Base-by-base conservation (phyloP, 2,797 vertebrate species). In the Ceyx erithaca region DNA sequence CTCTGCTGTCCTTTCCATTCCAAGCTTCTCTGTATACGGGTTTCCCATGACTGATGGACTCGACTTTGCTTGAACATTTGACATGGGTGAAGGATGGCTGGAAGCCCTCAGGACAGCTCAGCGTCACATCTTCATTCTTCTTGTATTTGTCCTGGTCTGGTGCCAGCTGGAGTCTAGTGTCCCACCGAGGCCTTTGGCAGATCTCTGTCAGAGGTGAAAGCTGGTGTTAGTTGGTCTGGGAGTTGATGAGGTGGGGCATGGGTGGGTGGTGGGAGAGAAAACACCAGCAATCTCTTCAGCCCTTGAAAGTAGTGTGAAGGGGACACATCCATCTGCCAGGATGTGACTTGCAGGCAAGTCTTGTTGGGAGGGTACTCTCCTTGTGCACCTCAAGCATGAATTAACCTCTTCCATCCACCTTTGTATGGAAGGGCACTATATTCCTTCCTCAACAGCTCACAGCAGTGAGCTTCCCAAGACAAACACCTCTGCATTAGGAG, bases 31-130 rank as follows among this genome's bases (percentile, higher is more conserved):
- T 40, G 20, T 59, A 3, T 1, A 28, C 12, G 43, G 8, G 23
- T 11, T 59, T 78, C 20, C 52, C 1, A 0, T 0, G 0, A 5
- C 0, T 26, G 13, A 3, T 1, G 8, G 8, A 1, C 51, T 28
- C 45, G 4, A 18, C 9, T 43, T 55, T 2, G 0, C 68, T 14
- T 0, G 1, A 3, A 54, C 94, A 92, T 67, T 62, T 83, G 46
- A 78, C 1, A 0, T 9, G 2, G 6, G 43, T 49, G 69, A 80
- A 89, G 57, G 61, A 8, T 5, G 73, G 37, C 21, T 73, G 80
- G 9, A 78, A 63, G 67, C 73, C 81, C 0, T 35, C 11, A 6
- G 64, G 68, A 18, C 94, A 95, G 9, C 33, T 90, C 64, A 93
- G 55, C 4, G 1, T 26, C 28, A 95, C 87, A 48, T 80, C 23